Evolutionary conservation across 2,797 vertebrate species (phyloP).

Genomic region (Bucorvus abyssinicus): DNA sequence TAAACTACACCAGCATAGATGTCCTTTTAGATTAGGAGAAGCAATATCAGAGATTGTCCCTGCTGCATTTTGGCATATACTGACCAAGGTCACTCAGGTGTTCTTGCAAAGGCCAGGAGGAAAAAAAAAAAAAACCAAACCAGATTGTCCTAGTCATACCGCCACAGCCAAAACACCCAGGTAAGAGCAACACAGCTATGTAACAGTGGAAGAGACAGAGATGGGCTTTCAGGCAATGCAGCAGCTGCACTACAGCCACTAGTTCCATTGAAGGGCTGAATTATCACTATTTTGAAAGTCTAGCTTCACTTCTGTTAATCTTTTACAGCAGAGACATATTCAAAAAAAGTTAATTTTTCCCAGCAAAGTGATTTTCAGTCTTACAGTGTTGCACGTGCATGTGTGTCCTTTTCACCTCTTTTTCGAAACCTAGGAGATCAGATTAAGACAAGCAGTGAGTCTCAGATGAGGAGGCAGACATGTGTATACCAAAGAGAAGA

Average conservation of each 20-base stretch:
- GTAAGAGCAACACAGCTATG: not conserved
- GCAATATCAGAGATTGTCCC: accelerated
- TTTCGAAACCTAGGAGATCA: not conserved
- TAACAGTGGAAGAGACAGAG: not conserved
- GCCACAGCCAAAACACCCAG: not conserved
- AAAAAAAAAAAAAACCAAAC: not conserved
- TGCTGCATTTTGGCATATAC: not conserved
- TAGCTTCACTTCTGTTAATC: not conserved
- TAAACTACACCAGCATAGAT: not conserved
- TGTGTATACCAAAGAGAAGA: not conserved
- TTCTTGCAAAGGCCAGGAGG: not conserved
- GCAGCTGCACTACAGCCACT: not conserved
- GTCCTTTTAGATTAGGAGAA: not conserved
- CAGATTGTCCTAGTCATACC: not conserved
- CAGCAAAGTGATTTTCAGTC: not conserved
- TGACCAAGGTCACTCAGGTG: not conserved
- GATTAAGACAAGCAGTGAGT: not conserved
- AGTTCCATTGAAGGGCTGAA: not conserved
- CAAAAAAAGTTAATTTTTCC: not conserved
- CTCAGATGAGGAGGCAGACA: not conserved
- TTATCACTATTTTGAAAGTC: not conserved
- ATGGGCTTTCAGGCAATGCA: not conserved
- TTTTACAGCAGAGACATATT: not conserved
- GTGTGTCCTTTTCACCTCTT: not conserved
- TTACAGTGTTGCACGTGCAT: not conserved